These are phyloP conservation scores for Pollenia griseotomentosa DNA, from an alignment of 2,888 invertebrate genomes.

Conservation along the genomic window DNA sequence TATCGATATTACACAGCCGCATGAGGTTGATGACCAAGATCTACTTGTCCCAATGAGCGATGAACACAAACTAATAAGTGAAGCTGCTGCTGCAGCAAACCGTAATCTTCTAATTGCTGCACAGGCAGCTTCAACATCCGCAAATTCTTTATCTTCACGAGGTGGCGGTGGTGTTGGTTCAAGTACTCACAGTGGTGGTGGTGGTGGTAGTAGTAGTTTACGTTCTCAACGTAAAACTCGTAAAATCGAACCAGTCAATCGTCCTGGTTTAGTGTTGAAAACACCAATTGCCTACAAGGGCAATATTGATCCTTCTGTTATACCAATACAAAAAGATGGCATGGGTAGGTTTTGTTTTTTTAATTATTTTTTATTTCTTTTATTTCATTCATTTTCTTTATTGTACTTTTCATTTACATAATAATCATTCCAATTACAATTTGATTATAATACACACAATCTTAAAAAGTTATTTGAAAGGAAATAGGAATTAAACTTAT, in stretches of 20 bases:
- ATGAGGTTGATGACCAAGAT: constrained; percentile 76
- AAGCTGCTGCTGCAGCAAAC: constrained; percentile 72
- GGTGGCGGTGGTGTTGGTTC: constrained; percentile 70
- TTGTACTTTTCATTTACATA: constrained; percentile 14
- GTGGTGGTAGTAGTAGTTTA: constrained; percentile 69
- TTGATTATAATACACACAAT: constrained; percentile 1
- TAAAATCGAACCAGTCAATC: constrained; percentile 90
- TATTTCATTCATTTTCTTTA: constrained; percentile 63
- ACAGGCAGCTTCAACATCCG: constrained; percentile 61
- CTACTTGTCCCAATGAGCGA: constrained; percentile 79
- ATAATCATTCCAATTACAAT: background rate
- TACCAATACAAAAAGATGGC: constrained; percentile 94
- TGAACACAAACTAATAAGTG: constrained; percentile 78
- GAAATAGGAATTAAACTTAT: background rate
- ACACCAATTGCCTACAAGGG: constrained; percentile 92
- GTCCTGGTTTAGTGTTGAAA: constrained; percentile 90
- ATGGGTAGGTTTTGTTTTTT: constrained; percentile 88
- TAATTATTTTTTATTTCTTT: constrained; percentile 43
- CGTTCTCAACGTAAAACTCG: constrained; percentile 83
- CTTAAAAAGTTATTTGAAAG: background rate
- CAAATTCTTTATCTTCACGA: constrained; percentile 72
- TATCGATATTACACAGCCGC: constrained; percentile 72
- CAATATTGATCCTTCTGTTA: constrained; percentile 92
- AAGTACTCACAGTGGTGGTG: constrained; percentile 63
- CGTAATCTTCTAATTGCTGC: constrained; percentile 69